Conservation (phyloP, 2,888 invertebrate genomes). For the Cephus pygmeus region DNA sequence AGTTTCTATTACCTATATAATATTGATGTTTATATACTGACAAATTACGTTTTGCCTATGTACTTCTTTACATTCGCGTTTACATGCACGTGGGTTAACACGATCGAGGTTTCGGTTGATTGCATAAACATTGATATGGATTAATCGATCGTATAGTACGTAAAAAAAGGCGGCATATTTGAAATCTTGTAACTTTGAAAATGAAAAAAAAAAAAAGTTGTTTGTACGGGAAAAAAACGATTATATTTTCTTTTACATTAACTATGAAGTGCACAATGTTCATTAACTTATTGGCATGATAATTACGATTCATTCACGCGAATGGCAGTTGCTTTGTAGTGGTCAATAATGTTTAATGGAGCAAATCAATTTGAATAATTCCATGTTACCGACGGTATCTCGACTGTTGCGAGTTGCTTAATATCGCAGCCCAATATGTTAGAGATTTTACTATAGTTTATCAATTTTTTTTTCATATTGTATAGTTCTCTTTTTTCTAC, state of each 20-base stretch:
- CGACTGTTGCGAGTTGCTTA: not conserved
- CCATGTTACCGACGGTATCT: not conserved
- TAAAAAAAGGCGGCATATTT: not conserved
- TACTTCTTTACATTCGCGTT: not conserved
- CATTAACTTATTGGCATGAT: too few species aligned
- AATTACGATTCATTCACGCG: not conserved
- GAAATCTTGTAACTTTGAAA: not conserved
- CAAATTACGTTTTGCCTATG: not conserved
- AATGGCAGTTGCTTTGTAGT: not conserved
- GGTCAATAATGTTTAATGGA: not conserved
- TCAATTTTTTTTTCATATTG: not conserved
- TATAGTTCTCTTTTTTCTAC: not conserved
- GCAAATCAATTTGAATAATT: constrained; percentile 4
- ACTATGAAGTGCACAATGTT: not conserved
- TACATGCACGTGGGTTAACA: not conserved
- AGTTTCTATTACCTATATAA: too few species aligned
- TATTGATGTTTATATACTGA: not conserved
- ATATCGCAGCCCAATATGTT: not conserved
- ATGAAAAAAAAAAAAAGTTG: not conserved
- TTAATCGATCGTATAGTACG: not conserved
- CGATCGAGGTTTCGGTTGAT: not conserved
- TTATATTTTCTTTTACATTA: not conserved
- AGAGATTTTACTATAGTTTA: not conserved
- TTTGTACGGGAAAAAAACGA: not conserved
- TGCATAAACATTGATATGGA: not conserved